These are phyloP conservation scores for Ophioninae sp. DNA, from an alignment of 2,888 invertebrate genomes.

Conservation along the genomic window DNA sequence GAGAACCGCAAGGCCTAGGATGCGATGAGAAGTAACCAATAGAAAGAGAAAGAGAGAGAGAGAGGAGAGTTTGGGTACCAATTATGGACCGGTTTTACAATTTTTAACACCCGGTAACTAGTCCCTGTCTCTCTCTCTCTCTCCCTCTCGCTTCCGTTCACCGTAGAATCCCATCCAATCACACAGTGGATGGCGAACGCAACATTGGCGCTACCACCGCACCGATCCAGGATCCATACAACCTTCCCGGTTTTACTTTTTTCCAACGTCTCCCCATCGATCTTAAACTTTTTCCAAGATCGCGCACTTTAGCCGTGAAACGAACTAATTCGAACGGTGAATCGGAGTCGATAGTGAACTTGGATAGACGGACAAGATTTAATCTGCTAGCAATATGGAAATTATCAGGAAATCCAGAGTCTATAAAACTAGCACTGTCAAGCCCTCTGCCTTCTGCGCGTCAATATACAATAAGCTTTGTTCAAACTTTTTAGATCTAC, in stretches of 20 bases:
- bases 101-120: slow-evolving; percentile 63
- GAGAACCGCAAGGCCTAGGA: slow-evolving; percentile 35
- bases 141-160: slow-evolving; percentile 39
- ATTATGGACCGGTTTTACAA: slow-evolving; percentile 70
- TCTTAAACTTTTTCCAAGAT: not conserved
- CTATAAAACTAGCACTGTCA: no score
- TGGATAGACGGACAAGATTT: no score
- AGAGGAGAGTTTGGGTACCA: slow-evolving; percentile 67
- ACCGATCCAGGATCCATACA: slow-evolving; percentile 2
- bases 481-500: no score
- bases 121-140: slow-evolving; percentile 50
- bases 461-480: no score
- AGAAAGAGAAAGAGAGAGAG: slow-evolving; percentile 18
- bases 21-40: slow-evolving; percentile 21
- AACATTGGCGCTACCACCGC: slow-evolving; percentile 19
- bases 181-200: slow-evolving; percentile 18
- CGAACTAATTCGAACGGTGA: not conserved
- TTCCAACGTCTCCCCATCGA: not conserved
- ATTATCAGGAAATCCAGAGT: no score
- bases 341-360: no score
- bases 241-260: slow-evolving; percentile 10
- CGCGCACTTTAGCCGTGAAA: not conserved
- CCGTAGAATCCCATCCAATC: slow-evolving; percentile 41
- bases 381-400: no score
- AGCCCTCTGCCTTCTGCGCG: no score